Conservation (phyloP, 2,797 vertebrate genomes). For the Lindbergichthys nudifrons region DNA sequence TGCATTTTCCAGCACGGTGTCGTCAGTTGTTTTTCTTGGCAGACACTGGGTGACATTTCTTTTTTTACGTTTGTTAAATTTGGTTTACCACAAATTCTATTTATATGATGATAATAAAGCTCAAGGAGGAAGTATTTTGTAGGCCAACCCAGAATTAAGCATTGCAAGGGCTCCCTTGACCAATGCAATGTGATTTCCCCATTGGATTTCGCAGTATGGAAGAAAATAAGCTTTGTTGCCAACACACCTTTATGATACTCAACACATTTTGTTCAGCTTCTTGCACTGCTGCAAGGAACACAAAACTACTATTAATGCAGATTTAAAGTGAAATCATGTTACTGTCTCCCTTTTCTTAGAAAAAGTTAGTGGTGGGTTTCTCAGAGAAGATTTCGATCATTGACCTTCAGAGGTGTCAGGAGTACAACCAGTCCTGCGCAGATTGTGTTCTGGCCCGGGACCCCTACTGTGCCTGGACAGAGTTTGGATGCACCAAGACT, state of each 20-base stretch:
- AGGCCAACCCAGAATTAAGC: too few relatives aligned
- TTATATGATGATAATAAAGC: not conserved
- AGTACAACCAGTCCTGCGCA: slow-evolving; percentile 77
- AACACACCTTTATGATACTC: too few relatives aligned
- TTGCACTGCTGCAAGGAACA: not conserved
- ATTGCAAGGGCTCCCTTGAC: too few relatives aligned
- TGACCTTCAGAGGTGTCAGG: slow-evolving; percentile 80
- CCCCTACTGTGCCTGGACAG: slow-evolving; percentile 85
- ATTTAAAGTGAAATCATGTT: not conserved
- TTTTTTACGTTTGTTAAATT: not conserved
- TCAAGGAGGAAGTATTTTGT: too few relatives aligned
- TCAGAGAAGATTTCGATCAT: slow-evolving; percentile 73
- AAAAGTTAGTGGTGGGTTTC: slow-evolving; percentile 81
- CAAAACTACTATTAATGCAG: not conserved
- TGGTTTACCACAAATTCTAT: too few relatives aligned
- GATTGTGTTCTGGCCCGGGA: slow-evolving; percentile 85
- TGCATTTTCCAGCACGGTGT: not conserved
- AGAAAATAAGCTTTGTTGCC: too few relatives aligned
- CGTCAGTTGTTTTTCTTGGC: not conserved
- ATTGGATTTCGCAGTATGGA: too few relatives aligned
- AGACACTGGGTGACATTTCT: not conserved
- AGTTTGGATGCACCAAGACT: slow-evolving; percentile 70
- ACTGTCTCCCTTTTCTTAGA: slow-evolving; percentile 65
- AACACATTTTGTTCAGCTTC: not conserved
- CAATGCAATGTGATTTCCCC: too few relatives aligned